A percentile compares a stretch with the other conserved stretches of the same genome.
Conservation (phyloP, 64 coral and sea anemone genomes). For the Trachythela sp. region DNA sequence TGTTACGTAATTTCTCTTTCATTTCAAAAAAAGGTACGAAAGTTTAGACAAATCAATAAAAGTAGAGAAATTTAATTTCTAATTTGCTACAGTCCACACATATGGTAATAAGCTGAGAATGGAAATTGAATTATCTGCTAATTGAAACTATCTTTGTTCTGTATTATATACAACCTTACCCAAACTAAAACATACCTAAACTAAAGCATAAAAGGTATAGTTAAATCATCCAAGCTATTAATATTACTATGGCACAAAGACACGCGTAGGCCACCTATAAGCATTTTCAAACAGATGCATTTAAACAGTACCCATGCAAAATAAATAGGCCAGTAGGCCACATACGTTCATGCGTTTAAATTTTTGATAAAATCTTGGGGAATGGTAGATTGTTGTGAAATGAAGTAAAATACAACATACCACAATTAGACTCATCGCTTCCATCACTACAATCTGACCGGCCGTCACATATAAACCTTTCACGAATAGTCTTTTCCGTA, state of each 20-base stretch:
- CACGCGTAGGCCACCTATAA: not conserved
- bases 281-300: too few species aligned
- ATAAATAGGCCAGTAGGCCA: not conserved
- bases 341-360: not conserved
- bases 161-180: not conserved
- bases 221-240: not conserved
- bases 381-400: too few species aligned
- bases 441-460: conserved; percentile 65
- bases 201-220: not conserved
- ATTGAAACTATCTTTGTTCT: not conserved
- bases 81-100: too few species aligned
- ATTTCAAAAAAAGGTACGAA: not conserved
- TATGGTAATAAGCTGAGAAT: not conserved
- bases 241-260: not conserved
- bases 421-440: conserved; percentile 60
- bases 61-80: too few species aligned
- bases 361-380: too few species aligned
- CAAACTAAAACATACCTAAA: not conserved
- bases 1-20: not conserved
- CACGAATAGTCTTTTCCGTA: not conserved
- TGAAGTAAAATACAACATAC: not conserved
- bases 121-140: not conserved
- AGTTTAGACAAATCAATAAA: too few species aligned
- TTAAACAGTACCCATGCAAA: not conserved
- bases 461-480: conserved; percentile 42